Base-by-base conservation (phyloP, 2,888 invertebrate genomes). In the Drosophila meridionalis region DNA sequence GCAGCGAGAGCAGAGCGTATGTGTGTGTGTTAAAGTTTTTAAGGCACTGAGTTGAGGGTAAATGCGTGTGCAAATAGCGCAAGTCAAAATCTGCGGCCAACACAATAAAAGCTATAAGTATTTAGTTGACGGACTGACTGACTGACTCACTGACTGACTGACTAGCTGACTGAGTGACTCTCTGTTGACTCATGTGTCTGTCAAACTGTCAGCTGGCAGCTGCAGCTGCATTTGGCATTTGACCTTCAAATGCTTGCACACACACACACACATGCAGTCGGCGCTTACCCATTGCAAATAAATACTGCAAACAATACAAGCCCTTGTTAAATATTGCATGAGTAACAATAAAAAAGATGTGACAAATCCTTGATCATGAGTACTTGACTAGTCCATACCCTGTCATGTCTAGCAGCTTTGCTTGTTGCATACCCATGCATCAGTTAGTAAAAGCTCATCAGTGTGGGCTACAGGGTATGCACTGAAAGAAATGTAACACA, bases 251-350 rank as follows among this genome's bases (percentile, higher is more conserved):
- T 43, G 47, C 26, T 14, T 47, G 48, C 65, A 66, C 9, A 20
- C 20, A 20, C 38, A 38, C 38, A 38, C 38, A 38, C 38, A 12
- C 40, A 28, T 30, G 20, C 42, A 57, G 61, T 32, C 58, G 40
- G n/a, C 62, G 32, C 57, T 55, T 69, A 61, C 56, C 34, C 55
- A 45, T 48, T 67, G 61, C 80, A 80, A 73, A 73, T 76, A 68
- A 65, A 73, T 69, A 69, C 59, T 38, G 53, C 65, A 80, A 63
- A 56, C 59, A 67, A 70, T 69, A 59, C 78, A 48, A 73, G 59
- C 56, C 56, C 69, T 69, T 72, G 75, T 75, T 85, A 76, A 83
- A 83, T 86, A 78, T 77, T 71, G 60, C 76, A 78, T 66, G 59
- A 73, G 60, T 69, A 65, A 65, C 55, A 67, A 64, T 55, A 57